Evolutionary conservation across 2,888 invertebrate species (phyloP).

Genomic region (Limenitis camilla): DNA sequence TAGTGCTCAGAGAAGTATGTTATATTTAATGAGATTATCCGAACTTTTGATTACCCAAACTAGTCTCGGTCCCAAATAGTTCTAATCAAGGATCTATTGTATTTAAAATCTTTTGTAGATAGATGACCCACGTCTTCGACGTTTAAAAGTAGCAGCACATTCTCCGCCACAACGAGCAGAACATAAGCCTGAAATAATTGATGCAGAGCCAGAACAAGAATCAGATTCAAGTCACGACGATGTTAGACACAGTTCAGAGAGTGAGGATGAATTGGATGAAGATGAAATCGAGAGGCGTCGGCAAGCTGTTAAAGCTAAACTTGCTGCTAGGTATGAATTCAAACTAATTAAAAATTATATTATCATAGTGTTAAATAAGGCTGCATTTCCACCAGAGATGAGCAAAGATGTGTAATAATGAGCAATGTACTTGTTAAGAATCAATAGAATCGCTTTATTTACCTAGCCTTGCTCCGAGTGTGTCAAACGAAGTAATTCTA

Average conservation of each 20-base stretch:
- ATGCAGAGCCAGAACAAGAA: conserved; percentile 59
- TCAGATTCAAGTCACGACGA: conserved; percentile 64
- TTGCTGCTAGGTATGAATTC: conserved; percentile 51
- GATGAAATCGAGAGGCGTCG: conserved; percentile 89
- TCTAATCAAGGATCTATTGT: too few species aligned
- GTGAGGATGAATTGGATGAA: conserved; percentile 90
- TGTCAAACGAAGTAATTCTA: too few species aligned
- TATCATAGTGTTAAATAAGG: neutral
- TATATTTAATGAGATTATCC: too few species aligned
- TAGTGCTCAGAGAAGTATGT: too few species aligned
- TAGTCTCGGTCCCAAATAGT: too few species aligned
- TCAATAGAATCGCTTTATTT: too few species aligned
- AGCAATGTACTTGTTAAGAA: too few species aligned
- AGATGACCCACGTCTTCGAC: conserved; percentile 88
- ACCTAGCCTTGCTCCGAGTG: too few species aligned
- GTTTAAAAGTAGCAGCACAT: conserved; percentile 73
- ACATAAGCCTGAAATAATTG: conserved; percentile 67
- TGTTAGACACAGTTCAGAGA: conserved; percentile 72
- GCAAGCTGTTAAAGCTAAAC: conserved; percentile 66
- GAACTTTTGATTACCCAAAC: too few species aligned
- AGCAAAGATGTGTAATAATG: too few species aligned
- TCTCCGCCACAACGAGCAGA: conserved; percentile 74
- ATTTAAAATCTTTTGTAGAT: conserved; percentile 44
- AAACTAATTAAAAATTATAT: neutral
- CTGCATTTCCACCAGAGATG: too few species aligned